Evolutionary conservation across 53 echinoderm and acorn worm genomes (phyloP).

Genomic region (Stichopus horrens): DNA sequence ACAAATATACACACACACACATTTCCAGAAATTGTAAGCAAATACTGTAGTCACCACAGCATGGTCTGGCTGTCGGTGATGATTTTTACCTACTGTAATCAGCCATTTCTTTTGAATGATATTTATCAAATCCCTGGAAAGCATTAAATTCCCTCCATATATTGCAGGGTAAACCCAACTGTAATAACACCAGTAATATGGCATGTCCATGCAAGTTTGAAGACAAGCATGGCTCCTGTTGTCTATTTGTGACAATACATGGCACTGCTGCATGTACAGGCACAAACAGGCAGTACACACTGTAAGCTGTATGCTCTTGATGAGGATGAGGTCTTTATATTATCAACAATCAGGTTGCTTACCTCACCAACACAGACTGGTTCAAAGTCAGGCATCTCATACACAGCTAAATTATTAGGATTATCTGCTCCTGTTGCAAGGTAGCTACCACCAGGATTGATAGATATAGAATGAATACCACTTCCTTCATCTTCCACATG

Average conservation of each 20-base stretch:
- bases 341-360: slow-evolving; percentile 9
- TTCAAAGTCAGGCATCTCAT: slow-evolving; percentile 88
- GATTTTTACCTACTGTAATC: too few relatives aligned
- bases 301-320: neutral
- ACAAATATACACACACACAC: too few relatives aligned
- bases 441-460: slow-evolving; percentile 81
- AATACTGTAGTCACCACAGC: too few relatives aligned
- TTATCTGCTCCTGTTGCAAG: slow-evolving; percentile 92
- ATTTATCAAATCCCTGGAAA: too few relatives aligned
- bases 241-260: too few relatives aligned
- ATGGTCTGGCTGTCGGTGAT: too few relatives aligned
- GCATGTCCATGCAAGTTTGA: neutral
- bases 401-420: slow-evolving; percentile 85
- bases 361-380: slow-evolving; percentile 93
- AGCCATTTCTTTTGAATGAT: too few relatives aligned
- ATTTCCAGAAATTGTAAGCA: too few relatives aligned
- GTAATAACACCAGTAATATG: neutral
- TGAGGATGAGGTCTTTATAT: neutral
- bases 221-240: neutral
- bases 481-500: slow-evolving; percentile 38
- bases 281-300: neutral
- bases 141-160: too few relatives aligned
- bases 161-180: too few relatives aligned
- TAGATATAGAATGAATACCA: slow-evolving; percentile 92
- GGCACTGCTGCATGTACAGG: too few relatives aligned